Conservation (phyloP, 2,797 vertebrate species). For the Danio albolineatus region DNA sequence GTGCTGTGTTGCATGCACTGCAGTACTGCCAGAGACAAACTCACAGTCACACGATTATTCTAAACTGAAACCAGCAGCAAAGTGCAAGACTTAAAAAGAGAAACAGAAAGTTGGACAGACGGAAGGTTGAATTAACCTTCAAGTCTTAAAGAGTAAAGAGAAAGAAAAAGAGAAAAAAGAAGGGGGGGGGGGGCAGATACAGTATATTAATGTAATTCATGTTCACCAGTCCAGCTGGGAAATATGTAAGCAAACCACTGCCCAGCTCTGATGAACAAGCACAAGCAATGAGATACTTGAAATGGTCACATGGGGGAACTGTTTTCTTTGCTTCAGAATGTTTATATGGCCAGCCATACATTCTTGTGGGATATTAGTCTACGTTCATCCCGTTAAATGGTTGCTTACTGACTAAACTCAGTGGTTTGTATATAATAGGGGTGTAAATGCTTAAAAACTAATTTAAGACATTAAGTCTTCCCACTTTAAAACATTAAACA, state of each 20-base stretch:
- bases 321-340: constrained; percentile 10
- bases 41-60: not conserved
- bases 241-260: constrained; percentile 13
- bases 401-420: constrained; percentile 23
- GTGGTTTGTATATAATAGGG: constrained; percentile 39
- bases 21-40: constrained; percentile 20
- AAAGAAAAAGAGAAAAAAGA: no score
- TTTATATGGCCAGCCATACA: constrained; percentile 60
- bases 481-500: constrained; percentile 50
- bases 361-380: constrained; percentile 9
- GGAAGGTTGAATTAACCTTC: no score
- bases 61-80: constrained; percentile 49
- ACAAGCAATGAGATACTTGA: constrained; percentile 3
- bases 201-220: not conserved
- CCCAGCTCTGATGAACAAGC: not conserved
- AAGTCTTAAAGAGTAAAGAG: no score
- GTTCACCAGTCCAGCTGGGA: constrained; percentile 60
- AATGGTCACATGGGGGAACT: not conserved
- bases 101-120: not conserved
- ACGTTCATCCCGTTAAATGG: constrained; percentile 9
- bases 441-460: not conserved
- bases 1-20: constrained; percentile 6
- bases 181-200: not conserved
- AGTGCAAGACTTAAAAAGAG: not conserved
- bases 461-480: constrained; percentile 4